A percentile compares a stretch with the other conserved stretches of the same genome.
Conservation (phyloP, 2,797 vertebrate species). For the Vireo griseus region DNA sequence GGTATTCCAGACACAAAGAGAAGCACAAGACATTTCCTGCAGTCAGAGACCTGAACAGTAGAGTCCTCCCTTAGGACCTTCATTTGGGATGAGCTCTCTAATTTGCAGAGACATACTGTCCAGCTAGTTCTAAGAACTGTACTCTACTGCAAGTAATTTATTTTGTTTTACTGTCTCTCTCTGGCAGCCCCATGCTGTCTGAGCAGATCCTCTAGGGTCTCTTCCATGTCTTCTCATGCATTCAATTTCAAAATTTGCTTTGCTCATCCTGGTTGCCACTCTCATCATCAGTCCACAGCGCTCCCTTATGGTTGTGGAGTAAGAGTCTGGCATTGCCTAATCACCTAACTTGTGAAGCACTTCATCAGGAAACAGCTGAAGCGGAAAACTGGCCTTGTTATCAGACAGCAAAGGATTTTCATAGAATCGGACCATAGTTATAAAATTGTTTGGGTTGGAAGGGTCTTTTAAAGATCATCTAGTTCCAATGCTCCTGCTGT, state of each 20-base stretch:
- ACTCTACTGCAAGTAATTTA: not conserved
- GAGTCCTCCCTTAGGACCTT: not conserved
- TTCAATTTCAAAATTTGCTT: not conserved
- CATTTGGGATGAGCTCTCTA: not conserved
- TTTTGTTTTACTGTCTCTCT: not conserved
- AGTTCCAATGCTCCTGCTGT: fast-evolving
- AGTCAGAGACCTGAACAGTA: not conserved
- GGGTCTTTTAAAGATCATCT: not conserved
- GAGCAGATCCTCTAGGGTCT: not conserved
- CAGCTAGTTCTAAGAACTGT: not conserved
- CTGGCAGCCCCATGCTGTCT: not conserved
- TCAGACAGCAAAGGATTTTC: not conserved
- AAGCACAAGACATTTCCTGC: not conserved
- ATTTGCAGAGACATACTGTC: not conserved
- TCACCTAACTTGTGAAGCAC: not conserved
- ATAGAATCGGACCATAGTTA: not conserved
- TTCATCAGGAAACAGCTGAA: not conserved
- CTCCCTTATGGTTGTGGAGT: not conserved
- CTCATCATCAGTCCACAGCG: not conserved
- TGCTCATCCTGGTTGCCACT: not conserved
- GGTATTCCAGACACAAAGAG: not conserved
- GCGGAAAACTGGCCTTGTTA: not conserved
- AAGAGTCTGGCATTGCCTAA: not conserved
- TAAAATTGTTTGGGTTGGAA: not conserved
- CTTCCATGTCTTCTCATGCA: not conserved